Evolutionary conservation across 2,797 vertebrate species (phyloP).

Genomic region (Phylloscopus collybita): DNA sequence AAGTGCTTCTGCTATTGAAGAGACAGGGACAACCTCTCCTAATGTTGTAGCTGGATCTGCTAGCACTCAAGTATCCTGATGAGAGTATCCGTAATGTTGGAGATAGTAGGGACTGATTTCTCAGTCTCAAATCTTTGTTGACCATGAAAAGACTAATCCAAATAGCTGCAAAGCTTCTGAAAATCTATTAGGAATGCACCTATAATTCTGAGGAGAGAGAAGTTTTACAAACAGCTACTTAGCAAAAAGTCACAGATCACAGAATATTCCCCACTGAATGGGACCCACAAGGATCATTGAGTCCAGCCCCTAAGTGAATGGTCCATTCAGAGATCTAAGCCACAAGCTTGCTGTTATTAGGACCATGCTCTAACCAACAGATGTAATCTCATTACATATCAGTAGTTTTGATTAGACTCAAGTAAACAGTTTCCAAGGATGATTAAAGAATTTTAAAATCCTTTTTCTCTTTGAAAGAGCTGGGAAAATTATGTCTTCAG

Average conservation of each 20-base stretch:
- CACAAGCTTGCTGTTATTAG: not conserved
- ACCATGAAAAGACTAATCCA: not conserved
- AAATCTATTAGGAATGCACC: not conserved
- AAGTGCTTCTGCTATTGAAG: not conserved
- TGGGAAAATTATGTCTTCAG: not conserved
- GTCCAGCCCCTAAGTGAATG: not conserved
- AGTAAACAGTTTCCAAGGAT: not conserved
- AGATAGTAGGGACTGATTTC: not conserved
- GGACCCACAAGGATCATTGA: no score
- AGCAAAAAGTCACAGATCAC: not conserved
- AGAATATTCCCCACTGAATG: not conserved
- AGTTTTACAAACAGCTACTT: not conserved
- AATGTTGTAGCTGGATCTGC: not conserved
- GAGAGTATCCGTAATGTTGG: not conserved
- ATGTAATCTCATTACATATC: not conserved
- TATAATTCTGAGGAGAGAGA: not conserved
- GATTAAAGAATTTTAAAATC: not conserved
- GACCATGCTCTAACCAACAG: rapidly evolving
- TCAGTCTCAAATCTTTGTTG: not conserved
- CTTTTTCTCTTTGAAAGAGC: not conserved
- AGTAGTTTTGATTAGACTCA: not conserved
- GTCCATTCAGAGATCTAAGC: not conserved
- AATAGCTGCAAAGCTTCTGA: not conserved
- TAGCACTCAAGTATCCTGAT: not conserved
- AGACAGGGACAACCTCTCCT: not conserved